These are phyloP conservation scores for Strongylocentrotus purpuratus DNA, from an alignment of 35 echinoderm and acorn worm genomes.

Conservation along the genomic window DNA sequence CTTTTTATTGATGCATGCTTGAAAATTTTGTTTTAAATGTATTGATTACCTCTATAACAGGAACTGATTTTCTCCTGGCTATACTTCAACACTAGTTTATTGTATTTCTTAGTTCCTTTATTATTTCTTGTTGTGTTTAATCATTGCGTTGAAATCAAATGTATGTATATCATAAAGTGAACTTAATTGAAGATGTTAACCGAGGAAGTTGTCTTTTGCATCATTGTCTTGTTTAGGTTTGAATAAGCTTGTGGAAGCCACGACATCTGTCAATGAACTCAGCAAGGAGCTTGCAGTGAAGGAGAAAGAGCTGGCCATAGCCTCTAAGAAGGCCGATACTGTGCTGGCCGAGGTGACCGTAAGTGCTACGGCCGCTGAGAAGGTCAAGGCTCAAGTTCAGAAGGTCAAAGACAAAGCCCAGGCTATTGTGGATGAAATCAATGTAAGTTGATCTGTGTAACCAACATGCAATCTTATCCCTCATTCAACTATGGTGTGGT, in stretches of 20 bases:
- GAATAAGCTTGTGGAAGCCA: slow-evolving; percentile 92
- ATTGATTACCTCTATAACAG: no score
- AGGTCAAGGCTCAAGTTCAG: slow-evolving; percentile 99
- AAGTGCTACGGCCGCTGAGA: slow-evolving; percentile 97
- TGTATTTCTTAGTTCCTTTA: no score
- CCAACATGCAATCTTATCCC: no score
- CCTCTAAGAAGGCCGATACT: slow-evolving; percentile 90
- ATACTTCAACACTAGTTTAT: no score
- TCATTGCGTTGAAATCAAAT: no score
- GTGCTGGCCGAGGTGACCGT: slow-evolving; percentile 97
- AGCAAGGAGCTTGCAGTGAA: slow-evolving; percentile 97
- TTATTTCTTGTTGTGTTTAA: no score
- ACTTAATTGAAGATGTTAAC: not conserved
- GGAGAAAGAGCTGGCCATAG: slow-evolving; percentile 95
- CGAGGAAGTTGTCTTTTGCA: not conserved
- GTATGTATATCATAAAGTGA: no score
- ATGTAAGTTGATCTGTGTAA: slow-evolving; percentile 57
- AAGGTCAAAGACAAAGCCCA: slow-evolving; percentile 99
- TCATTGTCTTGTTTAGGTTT: slow-evolving; percentile 58
- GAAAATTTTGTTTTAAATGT: no score
- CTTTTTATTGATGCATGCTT: no score
- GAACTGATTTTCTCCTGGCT: no score
- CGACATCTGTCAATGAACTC: slow-evolving; percentile 91
- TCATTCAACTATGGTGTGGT: no score
- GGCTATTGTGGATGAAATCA: slow-evolving; percentile 99